Base-by-base conservation (phyloP, 2,797 vertebrate genomes). In the Ctenosaura bakeri region DNA sequence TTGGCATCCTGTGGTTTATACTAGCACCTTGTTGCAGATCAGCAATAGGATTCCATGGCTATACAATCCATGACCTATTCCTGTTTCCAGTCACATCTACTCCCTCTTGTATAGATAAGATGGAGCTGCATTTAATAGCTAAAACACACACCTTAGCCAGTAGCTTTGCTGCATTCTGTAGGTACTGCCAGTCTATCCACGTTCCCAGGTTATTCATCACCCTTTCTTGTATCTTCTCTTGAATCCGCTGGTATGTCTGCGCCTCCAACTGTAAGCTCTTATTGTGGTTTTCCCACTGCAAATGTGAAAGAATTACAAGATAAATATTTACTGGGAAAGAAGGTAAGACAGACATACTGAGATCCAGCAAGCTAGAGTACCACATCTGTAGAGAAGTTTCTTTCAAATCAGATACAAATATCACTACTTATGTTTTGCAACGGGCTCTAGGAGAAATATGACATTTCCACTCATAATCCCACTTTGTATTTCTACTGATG, bases 131-230 rank as follows among this genome's bases (percentile, higher is more conserved):
- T 26, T 4, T 24, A 88, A 82, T 78, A 85, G 54, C 76, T 42
- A 69, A 69, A 8, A 52, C 62, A 92, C 94, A 64, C 96, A 99
- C 99, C 98, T 99, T 99, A 91, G 99, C 99, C 94, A 99, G 98
- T 88, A 99, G 98, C 97, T 99, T 99, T 96, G 99, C 98, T 97
- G 99, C 99, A 13, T 99, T 99, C 95, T 99, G 99, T 94, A 99
- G 97, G 96, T 99, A 99, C 97, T 99, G 99, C 99, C 99, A 99
- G 97, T 99, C 99, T 85, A 99, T 99, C 99, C 99, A 99, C 1
- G 99, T 99, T 85, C 99, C 99, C 96, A 99, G 96, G 96, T 99
- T 99, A 97, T 99, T 99, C 99, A 99, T 99, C 94, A 99, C 99
- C 92, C 99, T 98, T 96, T 99, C 99, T 93, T 99, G 99, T 95